Evolutionary conservation across 2,113 vertebrate genomes (phyloP).

Genomic region (Hyperoodon ampullatus): DNA sequence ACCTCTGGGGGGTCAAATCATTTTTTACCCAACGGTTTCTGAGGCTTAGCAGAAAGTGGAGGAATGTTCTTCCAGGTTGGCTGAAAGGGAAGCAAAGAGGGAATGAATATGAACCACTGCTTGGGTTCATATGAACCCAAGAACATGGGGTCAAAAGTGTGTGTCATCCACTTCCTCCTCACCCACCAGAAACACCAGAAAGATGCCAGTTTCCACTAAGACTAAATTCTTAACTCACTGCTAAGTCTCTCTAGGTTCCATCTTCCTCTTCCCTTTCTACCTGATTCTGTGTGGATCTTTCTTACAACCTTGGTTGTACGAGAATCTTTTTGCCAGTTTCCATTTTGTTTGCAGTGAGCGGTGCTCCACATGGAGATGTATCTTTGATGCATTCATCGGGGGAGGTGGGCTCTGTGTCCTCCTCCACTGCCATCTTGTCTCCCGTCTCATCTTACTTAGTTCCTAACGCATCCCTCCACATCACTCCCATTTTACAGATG

Average conservation of each 20-base stretch:
- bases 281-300: not conserved
- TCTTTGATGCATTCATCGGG: not conserved
- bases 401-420: not conserved
- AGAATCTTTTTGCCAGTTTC: not conserved
- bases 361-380: not conserved
- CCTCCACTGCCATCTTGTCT: not conserved
- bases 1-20: too few relatives aligned
- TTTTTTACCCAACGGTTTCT: not conserved
- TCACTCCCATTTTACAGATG: not conserved
- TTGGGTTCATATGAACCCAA: not conserved
- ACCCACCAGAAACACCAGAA: not conserved
- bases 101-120: rapidly evolving
- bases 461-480: not conserved
- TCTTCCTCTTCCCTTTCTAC: not conserved
- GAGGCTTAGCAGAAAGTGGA: not conserved
- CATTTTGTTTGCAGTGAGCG: not conserved
- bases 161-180: too few relatives aligned
- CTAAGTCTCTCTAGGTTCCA: rapidly evolving
- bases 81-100: not conserved
- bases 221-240: not conserved
- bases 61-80: not conserved
- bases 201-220: not conserved
- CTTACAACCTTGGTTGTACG: not conserved
- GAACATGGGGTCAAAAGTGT: not conserved
- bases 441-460: not conserved